These are phyloP conservation scores for Scartelaos histophorus DNA, from an alignment of 2,113 vertebrate species.

Conservation along the genomic window DNA sequence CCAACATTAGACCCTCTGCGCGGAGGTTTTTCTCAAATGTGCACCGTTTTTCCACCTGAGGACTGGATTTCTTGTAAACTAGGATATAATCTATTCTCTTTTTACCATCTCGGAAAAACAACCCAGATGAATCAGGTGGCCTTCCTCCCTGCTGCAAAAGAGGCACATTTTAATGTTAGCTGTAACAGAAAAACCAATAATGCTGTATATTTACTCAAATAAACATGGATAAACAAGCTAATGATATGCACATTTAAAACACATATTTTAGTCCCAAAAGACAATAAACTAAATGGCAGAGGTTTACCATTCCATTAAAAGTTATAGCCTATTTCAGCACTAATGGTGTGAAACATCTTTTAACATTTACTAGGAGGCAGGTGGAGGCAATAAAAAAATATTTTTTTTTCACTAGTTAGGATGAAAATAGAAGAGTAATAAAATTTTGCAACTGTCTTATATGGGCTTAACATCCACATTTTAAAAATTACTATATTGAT, in stretches of 20 bases:
- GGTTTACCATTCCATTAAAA: neutral
- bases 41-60: conserved; percentile 93
- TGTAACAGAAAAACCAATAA: neutral
- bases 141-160: conserved; percentile 72
- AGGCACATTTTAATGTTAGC: neutral
- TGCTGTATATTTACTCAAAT: neutral
- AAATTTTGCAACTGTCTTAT: neutral
- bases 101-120: conserved; percentile 95
- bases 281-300: neutral
- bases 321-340: neutral
- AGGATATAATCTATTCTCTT: conserved; percentile 97
- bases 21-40: conserved; percentile 97
- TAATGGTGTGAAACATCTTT: neutral
- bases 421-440: neutral
- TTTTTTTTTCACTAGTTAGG: neutral
- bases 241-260: neutral
- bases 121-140: conserved; percentile 78
- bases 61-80: conserved; percentile 96
- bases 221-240: neutral
- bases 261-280: neutral
- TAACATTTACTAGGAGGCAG: neutral
- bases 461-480: neutral
- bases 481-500: neutral
- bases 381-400: neutral
- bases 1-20: conserved; percentile 95